Base-by-base conservation (phyloP, 2,888 invertebrate species). In the Microctonus hyperodae region DNA sequence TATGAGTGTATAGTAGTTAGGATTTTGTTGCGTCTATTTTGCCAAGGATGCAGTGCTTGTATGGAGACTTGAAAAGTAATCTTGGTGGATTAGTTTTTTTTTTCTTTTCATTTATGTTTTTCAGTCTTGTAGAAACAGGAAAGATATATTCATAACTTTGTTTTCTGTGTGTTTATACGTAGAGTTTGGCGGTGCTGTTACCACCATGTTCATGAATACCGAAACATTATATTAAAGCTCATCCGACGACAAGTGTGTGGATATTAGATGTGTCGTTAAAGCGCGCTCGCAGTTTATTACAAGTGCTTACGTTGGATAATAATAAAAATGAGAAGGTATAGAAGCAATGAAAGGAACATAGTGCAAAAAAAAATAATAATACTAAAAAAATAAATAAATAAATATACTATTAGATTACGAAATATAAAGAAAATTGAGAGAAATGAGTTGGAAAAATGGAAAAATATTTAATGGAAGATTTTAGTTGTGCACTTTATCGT, bases 161-260 rank as follows among this genome's bases (percentile, higher is more conserved):
- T 33, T 16, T 44, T 44, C 7, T 44, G 16, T 57, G 16, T 40
- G 48, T 56, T 28, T 13, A 33, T 35, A 13, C 6, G 16, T 9
- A 23, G 25, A 44, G 16, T 44, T 20, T 44, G 16, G 44, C 16
- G n/a, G 44, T 44, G 44, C 16, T 16, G 20, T 44, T 59, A 9
- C 28, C 25, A 59, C 11, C 31, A 50, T 55, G 67, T 51, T 65
- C 61, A 65, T 72, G 73, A 74, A 75, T 74, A 69, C 70, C 66
- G 68, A 72, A 68, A 69, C 33, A 71, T 71, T 44, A 7, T 71
- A 72, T 72, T 71, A 73, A 69, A 70, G 62, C 7, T 69, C 72
- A 70, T 67, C 67, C 65, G 68, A 63, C 70, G 59, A 28, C 56
- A 68, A 65, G 40, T 67, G 59, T 59, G 31, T 44, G 28, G 64